phyloP scores from a whole-genome alignment of 2,888 invertebrate genomes.

The Zaprionus lineosus region DNA sequence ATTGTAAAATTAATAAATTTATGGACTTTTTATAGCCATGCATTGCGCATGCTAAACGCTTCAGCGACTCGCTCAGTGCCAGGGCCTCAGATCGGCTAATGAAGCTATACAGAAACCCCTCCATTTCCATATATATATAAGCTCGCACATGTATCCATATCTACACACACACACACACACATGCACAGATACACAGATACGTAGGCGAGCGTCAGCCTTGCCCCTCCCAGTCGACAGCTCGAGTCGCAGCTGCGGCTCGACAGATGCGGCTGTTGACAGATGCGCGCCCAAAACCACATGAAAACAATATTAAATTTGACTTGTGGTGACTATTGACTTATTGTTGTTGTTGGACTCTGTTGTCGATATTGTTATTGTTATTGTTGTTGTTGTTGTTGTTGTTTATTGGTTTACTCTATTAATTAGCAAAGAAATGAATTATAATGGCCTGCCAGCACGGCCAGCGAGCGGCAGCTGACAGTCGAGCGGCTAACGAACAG shows the following conservation, averaged over 20 bases:
- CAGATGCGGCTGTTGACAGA: constrained; percentile 46
- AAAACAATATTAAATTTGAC: constrained; percentile 43
- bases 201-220: constrained; percentile 13
- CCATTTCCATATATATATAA: neutral
- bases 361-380: constrained; percentile 23
- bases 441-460: constrained; percentile 30
- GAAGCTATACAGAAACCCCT: constrained; percentile 24
- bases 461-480: constrained; percentile 12
- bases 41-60: constrained; percentile 62
- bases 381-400: constrained; percentile 22
- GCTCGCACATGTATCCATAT: neutral
- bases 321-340: constrained; percentile 40
- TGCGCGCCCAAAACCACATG: constrained; percentile 50
- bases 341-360: constrained; percentile 30
- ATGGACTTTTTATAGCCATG: constrained; percentile 38
- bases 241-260: constrained; percentile 27
- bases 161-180: neutral
- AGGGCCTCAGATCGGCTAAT: constrained; percentile 32
- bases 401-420: constrained; percentile 57
- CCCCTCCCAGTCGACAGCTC: constrained; percentile 8
- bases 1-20: constrained; percentile 53
- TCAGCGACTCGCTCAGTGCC: constrained; percentile 53
- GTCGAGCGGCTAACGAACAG: constrained; percentile 6
- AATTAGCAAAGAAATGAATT: constrained; percentile 56
- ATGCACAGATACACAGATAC: neutral